phyloP scores from a whole-genome alignment of 2,797 vertebrate genomes.

The Epinephelus coioides region DNA sequence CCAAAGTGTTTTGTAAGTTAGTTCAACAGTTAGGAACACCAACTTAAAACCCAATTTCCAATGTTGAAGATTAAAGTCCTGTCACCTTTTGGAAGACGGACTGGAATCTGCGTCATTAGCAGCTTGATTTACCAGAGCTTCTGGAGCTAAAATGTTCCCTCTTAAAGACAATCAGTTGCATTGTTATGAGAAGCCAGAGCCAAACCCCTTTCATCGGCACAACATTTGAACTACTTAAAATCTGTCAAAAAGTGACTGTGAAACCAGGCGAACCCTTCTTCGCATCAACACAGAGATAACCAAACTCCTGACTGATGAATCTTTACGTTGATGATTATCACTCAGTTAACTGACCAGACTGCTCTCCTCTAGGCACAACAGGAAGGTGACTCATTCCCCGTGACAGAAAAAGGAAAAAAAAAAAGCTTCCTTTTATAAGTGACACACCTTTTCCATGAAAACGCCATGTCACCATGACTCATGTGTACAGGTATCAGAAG shows the following conservation, averaged over 20 bases:
- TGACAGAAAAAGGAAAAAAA: background rate
- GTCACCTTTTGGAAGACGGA: background rate
- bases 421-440: background rate
- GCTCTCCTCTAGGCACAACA: background rate
- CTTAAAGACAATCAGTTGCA: background rate
- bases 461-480: background rate
- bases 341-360: background rate
- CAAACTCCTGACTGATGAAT: background rate
- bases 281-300: background rate
- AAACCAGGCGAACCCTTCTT: background rate
- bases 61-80: background rate
- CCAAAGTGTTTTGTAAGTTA: background rate
- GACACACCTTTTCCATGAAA: background rate
- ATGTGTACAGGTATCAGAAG: background rate
- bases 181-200: background rate
- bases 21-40: background rate
- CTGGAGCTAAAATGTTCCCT: too few relatives aligned
- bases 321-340: background rate
- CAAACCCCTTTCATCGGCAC: background rate
- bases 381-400: background rate
- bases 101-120: background rate
- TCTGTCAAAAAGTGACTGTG: background rate
- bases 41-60: constrained; percentile 4
- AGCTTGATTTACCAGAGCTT: constrained; percentile 1
- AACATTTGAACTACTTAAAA: background rate